A percentile compares a stretch with the other conserved stretches of the same genome.
Conservation (phyloP, 2,797 vertebrate species). For the Champsocephalus esox region DNA sequence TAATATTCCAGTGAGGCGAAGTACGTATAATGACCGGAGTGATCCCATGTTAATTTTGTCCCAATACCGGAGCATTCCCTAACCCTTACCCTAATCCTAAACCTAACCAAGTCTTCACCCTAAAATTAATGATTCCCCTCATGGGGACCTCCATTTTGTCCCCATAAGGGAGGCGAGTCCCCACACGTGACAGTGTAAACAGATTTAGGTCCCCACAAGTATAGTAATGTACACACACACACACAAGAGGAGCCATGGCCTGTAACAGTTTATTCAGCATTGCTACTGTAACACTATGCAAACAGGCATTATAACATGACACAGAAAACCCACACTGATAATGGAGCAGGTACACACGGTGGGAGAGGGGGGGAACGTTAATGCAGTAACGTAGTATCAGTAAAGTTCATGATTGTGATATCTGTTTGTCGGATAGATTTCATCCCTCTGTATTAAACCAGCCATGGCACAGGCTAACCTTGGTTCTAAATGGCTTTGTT, state of each 20-base stretch:
- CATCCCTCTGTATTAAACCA: neutral
- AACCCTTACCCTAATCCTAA: no score
- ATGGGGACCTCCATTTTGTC: no score
- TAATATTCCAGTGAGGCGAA: no score
- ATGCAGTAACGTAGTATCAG: neutral
- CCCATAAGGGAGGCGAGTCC: no score
- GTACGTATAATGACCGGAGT: no score
- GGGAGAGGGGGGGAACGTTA: rapidly evolving
- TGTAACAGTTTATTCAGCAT: slow-evolving; percentile 45
- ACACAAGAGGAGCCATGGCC: neutral
- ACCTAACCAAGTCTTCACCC: no score
- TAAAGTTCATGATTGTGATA: neutral
- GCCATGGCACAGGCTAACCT: neutral
- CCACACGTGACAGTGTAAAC: no score
- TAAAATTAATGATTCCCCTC: no score
- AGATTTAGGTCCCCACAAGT: no score
- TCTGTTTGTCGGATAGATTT: neutral
- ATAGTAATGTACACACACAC: neutral
- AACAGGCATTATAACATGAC: slow-evolving; percentile 19
- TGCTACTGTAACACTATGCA: slow-evolving; percentile 11
- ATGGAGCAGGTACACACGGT: neutral
- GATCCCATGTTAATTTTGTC: no score
- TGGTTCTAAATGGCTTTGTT: neutral
- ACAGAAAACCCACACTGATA: slow-evolving; percentile 10
- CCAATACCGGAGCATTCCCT: no score